These are phyloP conservation scores for Hyalella azteca DNA, from an alignment of 2,888 invertebrate genomes.

Conservation along the genomic window DNA sequence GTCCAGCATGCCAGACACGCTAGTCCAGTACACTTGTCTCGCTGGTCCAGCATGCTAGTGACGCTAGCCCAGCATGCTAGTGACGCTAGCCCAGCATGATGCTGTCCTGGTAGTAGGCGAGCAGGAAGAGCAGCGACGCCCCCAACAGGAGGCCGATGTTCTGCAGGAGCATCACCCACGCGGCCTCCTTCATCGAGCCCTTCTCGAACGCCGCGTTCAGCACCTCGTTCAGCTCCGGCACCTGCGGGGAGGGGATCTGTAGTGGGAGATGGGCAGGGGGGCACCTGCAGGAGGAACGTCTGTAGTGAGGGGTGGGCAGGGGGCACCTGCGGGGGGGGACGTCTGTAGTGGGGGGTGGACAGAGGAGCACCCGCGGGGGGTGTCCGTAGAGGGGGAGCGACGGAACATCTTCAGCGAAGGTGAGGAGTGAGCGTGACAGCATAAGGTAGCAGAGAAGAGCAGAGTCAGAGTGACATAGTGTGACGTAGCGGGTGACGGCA, in stretches of 20 bases:
- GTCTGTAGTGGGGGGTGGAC: not conserved
- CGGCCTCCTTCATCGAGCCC: constrained; percentile 61
- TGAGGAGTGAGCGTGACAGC: too few relatives aligned
- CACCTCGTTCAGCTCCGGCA: constrained; percentile 66
- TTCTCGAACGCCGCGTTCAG: constrained; percentile 64
- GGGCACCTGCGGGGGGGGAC: not conserved
- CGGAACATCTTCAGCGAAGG: not conserved
- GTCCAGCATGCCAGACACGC: not conserved
- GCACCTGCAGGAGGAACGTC: not conserved
- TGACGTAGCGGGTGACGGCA: too few relatives aligned
- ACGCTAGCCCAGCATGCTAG: not conserved
- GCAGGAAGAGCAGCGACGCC: constrained; percentile 63
- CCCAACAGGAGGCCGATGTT: constrained; percentile 65
- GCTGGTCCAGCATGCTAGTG: not conserved
- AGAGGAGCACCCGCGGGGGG: not conserved
- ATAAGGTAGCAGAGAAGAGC: too few relatives aligned
- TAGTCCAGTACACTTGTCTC: not conserved
- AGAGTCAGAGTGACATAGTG: too few relatives aligned
- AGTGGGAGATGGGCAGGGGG: not conserved
- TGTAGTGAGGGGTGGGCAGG: not conserved
- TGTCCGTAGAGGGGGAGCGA: not conserved
- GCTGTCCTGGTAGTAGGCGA: constrained; percentile 64
- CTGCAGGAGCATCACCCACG: constrained; percentile 64
- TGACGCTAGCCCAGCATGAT: constrained; percentile 62
- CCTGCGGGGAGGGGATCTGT: constrained; percentile 60